Conservation (phyloP, 2,113 vertebrate species). For the Entomyzon cyanotis region DNA sequence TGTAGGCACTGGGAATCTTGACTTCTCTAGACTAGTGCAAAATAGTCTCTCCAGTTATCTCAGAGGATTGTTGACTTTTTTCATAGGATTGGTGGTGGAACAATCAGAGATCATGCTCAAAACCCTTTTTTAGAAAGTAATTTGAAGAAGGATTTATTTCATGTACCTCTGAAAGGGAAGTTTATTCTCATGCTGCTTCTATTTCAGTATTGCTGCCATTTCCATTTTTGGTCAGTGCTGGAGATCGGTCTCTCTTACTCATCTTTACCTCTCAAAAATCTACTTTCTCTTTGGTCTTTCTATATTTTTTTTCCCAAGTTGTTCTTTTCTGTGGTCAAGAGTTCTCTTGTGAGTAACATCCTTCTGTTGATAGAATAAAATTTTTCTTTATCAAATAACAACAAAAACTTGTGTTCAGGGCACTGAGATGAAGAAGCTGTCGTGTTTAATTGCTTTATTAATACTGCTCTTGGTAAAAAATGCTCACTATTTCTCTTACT, state of each 20-base stretch:
- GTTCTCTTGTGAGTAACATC: not conserved
- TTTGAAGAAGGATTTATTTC: slow-evolving; percentile 33
- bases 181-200: slow-evolving; percentile 57
- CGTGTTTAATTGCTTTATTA: not conserved
- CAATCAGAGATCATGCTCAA: not conserved
- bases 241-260: slow-evolving; percentile 23
- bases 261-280: slow-evolving; percentile 17
- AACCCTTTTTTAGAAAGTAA: slow-evolving; percentile 13
- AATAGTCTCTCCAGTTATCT: not conserved
- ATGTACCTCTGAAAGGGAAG: slow-evolving; percentile 8
- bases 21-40: not conserved
- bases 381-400: not conserved
- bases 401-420: not conserved
- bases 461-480: not conserved
- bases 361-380: not conserved
- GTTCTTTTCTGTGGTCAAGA: not conserved
- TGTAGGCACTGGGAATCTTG: not conserved
- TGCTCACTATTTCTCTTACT: not conserved
- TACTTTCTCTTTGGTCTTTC: not conserved
- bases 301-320: not conserved
- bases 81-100: not conserved
- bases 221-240: slow-evolving; percentile 63
- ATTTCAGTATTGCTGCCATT: slow-evolving; percentile 54
- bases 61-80: not conserved
- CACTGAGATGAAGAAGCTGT: not conserved